Evolutionary conservation across 1,140 invertebrate genomes (phyloP).

Genomic region (Tetragonula clypearis): DNA sequence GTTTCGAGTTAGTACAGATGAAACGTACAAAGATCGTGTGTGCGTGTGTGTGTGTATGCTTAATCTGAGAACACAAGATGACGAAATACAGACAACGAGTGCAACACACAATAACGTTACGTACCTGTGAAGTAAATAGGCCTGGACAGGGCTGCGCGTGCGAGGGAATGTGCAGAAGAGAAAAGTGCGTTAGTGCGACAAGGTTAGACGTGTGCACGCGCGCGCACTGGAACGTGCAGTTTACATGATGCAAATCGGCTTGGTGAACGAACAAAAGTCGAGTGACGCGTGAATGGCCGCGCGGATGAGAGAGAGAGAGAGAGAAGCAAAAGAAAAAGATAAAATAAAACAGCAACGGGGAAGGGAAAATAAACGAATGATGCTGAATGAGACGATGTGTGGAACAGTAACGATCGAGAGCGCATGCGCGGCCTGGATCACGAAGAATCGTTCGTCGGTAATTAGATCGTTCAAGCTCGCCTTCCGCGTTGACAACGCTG

Average conservation of each 20-base stretch:
- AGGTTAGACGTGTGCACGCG: constrained; percentile 25
- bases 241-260: constrained; percentile 18
- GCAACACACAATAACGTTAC: constrained; percentile 45
- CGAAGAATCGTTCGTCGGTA: constrained; percentile 38
- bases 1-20: too few species aligned
- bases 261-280: neutral
- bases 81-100: neutral
- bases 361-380: constrained; percentile 10
- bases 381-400: constrained; percentile 24
- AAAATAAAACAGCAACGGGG: neutral
- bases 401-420: constrained; percentile 23
- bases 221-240: constrained; percentile 36
- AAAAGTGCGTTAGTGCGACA: constrained; percentile 70
- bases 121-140: constrained; percentile 69
- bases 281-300: neutral
- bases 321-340: too few species aligned
- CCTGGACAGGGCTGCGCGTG: constrained; percentile 64
- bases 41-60: too few species aligned
- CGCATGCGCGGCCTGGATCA: neutral
- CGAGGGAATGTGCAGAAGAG: constrained; percentile 62
- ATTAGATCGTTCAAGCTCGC: constrained; percentile 43
- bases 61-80: neutral
- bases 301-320: neutral
- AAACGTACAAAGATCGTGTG: too few species aligned
- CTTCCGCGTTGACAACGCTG: constrained; percentile 22